Evolutionary conservation across 2,888 invertebrate species (phyloP), one percentile per base, ranked within the genome.

Genomic region (Gymnosoma rotundatum): DNA sequence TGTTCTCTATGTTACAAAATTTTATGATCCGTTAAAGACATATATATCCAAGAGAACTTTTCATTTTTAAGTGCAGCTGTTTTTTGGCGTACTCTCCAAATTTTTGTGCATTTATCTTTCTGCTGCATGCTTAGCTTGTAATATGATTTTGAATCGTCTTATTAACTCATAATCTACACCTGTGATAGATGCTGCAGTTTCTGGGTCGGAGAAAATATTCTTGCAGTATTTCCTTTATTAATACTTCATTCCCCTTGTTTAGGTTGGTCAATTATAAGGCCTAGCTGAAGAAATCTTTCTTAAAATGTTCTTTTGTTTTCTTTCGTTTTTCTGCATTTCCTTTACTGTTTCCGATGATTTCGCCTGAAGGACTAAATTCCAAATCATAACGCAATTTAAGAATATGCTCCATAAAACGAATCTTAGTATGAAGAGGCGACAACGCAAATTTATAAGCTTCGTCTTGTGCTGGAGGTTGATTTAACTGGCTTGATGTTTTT

Each of bases 1-100:
- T 50, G 16, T 50, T 50, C 16, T 2, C n/a, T 6, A 20, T 54
- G 20, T 7, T 54, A 54, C 10, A 54, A 3, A 54, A 54, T 54
- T 54, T 18, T 54, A 8, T 20, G 52, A 20, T 20, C 52, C 20
- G 52, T 54, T 20, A 8, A 54, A 10, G 52, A 8, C 52, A 54
- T 54, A 54, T 10, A 54, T 20, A 54, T 54, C 52, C 52, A 54
- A 10, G 52, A 20, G 52, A 20, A 54, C 20, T 54, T 54, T 20
- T 54, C 52, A n/a, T 54, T 54, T 8, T 54, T 7, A 54, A 54
- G 52, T 54, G 20, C 20, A 54, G 52, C 52, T 54, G 52, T 20
- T 18, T 54, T 54, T 6, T 54, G 8, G 20, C 52, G 52, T 54
- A 5, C 16, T 54, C 20, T 54, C 4, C 20, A 21, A 21, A 21